Evolutionary conservation across 2,797 vertebrate species (phyloP), one percentile per base, ranked within the genome.

Genomic region (Rhinella marina): DNA sequence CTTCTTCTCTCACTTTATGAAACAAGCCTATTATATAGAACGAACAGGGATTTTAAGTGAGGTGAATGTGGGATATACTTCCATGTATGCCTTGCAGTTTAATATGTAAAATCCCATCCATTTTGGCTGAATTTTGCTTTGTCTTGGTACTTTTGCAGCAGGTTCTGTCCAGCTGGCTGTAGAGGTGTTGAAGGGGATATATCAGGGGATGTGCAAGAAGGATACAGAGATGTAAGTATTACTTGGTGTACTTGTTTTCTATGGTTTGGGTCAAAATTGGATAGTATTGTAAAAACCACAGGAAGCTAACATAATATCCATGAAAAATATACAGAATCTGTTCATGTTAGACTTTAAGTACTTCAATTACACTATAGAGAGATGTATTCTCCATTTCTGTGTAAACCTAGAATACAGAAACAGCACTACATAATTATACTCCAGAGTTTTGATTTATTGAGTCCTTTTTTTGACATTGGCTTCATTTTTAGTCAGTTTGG

Each of bases 121-220:
- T 2, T 5, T 68, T 41, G 41, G 19, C 68, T 41, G 6, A 19
- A 19, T 73, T 72, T 72, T 23, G 27, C 29, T 70, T 70, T 52
- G 66, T 93, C 88, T 90, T 70, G 84, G 91, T 90, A 73, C 61
- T 57, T 81, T 88, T 92, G 3, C 79, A 97, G 96, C 93, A 97
- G 94, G 91, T 97, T 96, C 90, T 97, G 97, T 93, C 97, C 97
- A 56, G 95, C 96, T 93, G 96, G 97, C 91, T 97, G 97, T 93
- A 95, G 92, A 93, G 95, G 94, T 25, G 76, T 96, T 90, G 92
- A 91, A 75, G 97, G 96, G 68, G 96, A 96, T 62, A 92, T 97
- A 90, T 96, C 94, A 78, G 97, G 97, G 75, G 95, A 97, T 90
- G 75, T 95, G 59, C 91, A 91, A 80, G 94, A 96, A 90, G 96